Percentiles rank a stretch among this genome's conserved stretches.
Evolutionary conservation across 2,888 invertebrate genomes (phyloP).

Genomic region (Drosophila rubida): DNA sequence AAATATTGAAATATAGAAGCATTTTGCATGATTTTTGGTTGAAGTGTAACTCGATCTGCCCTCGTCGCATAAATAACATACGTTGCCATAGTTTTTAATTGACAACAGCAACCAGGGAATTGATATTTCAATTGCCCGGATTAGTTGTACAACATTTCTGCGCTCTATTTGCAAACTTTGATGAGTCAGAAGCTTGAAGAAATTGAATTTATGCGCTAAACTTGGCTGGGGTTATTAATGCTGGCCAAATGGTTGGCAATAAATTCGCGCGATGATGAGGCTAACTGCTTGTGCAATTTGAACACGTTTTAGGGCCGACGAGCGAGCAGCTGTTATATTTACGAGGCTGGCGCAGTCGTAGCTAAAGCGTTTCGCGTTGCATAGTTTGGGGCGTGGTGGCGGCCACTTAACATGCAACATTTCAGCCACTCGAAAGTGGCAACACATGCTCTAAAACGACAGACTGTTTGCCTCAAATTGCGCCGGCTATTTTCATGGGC

Average conservation of each 20-base stretch:
- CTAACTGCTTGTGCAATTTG: slow-evolving; percentile 28
- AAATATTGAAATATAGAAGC: slow-evolving; percentile 72
- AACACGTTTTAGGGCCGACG: slow-evolving; percentile 26
- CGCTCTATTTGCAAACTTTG: slow-evolving; percentile 19
- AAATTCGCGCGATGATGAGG: slow-evolving; percentile 8
- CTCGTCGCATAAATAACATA: slow-evolving; percentile 46
- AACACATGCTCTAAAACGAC: slow-evolving; percentile 29
- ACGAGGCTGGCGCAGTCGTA: slow-evolving; percentile 29
- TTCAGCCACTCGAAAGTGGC: slow-evolving; percentile 39
- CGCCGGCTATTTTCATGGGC: slow-evolving; percentile 64
- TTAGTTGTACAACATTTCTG: slow-evolving; percentile 33
- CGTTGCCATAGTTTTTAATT: slow-evolving; percentile 54
- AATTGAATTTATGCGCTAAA: not conserved
- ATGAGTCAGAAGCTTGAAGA: too few species aligned
- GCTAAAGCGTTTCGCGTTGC: slow-evolving; percentile 35
- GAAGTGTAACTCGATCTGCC: slow-evolving; percentile 19
- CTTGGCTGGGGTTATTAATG: slow-evolving; percentile 7
- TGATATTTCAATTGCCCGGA: slow-evolving; percentile 38
- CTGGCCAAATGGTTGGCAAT: not conserved
- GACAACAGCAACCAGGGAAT: slow-evolving; percentile 55
- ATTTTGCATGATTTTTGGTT: slow-evolving; percentile 54
- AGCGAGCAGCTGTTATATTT: slow-evolving; percentile 41
- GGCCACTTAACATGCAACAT: slow-evolving; percentile 50
- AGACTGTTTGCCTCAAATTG: slow-evolving; percentile 45
- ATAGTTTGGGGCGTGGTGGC: slow-evolving; percentile 46